phyloP scores from a whole-genome alignment of 2,888 invertebrate species.

The Saturnia pavonia region DNA sequence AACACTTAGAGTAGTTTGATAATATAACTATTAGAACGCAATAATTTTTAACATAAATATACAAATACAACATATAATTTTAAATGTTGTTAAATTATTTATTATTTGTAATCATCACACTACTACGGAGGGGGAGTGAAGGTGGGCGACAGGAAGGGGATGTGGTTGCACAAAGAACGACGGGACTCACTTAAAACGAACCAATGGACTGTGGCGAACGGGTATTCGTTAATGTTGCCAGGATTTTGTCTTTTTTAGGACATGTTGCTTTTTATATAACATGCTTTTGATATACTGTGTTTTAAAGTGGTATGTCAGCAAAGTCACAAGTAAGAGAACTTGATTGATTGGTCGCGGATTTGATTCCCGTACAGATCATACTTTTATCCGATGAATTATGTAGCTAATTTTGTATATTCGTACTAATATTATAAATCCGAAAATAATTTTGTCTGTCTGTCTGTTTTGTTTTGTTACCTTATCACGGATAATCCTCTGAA shows the following conservation, averaged over 20 bases:
- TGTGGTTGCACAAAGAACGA: conserved; percentile 25
- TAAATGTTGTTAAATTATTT: neutral
- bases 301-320: too few species aligned
- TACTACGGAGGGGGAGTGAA: neutral
- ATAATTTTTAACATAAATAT: neutral
- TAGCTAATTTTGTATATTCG: too few species aligned
- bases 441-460: too few species aligned
- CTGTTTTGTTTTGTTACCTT: too few species aligned
- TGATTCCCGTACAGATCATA: too few species aligned
- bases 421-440: too few species aligned
- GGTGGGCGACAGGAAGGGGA: neutral
- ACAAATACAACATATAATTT: neutral
- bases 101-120: neutral
- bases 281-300: neutral
- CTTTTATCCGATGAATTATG: too few species aligned
- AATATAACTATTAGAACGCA: too few species aligned
- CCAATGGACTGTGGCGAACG: conserved; percentile 25
- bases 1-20: too few species aligned
- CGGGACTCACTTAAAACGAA: conserved; percentile 27
- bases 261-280: neutral
- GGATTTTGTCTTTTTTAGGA: neutral
- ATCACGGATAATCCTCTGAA: too few species aligned
- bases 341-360: too few species aligned
- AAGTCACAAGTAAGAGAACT: too few species aligned
- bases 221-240: neutral